Evolutionary conservation across 2,888 invertebrate species (phyloP), one percentile per base, ranked within the genome.

Genomic region (Megamerina dolium): DNA sequence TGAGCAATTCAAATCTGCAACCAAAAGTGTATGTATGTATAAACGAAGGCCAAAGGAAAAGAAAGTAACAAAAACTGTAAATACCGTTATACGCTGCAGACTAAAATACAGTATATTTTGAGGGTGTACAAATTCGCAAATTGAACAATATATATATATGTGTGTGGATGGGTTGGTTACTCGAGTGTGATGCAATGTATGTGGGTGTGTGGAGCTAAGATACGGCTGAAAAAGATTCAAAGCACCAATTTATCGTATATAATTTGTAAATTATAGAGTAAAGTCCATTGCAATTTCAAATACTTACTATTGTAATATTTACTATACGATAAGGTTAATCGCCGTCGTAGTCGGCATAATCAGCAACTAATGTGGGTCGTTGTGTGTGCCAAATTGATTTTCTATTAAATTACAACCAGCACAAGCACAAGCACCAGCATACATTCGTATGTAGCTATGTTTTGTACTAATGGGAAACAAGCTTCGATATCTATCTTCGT

Each of bases 221-320:
- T n/a, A n/a, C n/a, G n/a, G n/a, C n/a, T n/a, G n/a, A n/a, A n/a
- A n/a, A n/a, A n/a, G n/a, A n/a, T n/a, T n/a, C 8, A 23, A 23
- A 23, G 6, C 13, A 5, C 9, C n/a, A 14, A 5, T 31, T 12
- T 5, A 6, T 31, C 31, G 57, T 41, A 43, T 53, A 53, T 64
- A 63, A 64, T 60, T 56, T 57, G 56, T 59, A 63, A 64, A 64
- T 64, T 64, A 64, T 57, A 64, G 59, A 53, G 61, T 58, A 45
- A 43, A 48, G 33, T 20, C 41, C 41, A 37, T 34, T 30, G 34
- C 50, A 51, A 53, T 48, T 51, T 43, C 29, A 29, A 36, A 48
- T 48, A 45, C 43, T 41, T 33, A 34, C 18, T 39, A 27, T 26
- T 14, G 37, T 34, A 23, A 37, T 34, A 29, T 35, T n/a, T 31